Evolutionary conservation across 2,888 invertebrate genomes (phyloP), one percentile per base, ranked within the genome.

Genomic region (Harmothoe impar): DNA sequence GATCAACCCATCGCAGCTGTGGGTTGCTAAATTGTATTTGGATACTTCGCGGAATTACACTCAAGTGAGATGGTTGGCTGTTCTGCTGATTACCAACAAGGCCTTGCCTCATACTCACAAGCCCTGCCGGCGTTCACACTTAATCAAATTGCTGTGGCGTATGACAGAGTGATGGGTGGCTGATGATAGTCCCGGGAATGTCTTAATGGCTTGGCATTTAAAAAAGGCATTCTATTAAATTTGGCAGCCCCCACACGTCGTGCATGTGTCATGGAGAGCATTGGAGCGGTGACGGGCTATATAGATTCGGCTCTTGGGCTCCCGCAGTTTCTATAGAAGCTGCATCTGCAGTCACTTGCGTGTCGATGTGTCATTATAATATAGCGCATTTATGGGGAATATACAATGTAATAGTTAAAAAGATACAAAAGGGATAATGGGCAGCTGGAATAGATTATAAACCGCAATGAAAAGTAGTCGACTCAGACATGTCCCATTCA

Each of bases 21-120:
- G 35, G 77, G 77, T 23, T 17, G n/a, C 84, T 43, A 86, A 86
- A 54, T 52, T 86, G 86, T 86, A 86, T 86, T 86, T 86, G 86
- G 86, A 52, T 86, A 54, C 86, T 86, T 86, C 20, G 23, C 25
- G 54, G 25, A 52, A 86, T 54, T 86, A 86, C 86, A 86, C 86
- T 54, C 86, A 86, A 52, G 86, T 54, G 86, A 54, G 86, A 15
- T 33, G 35, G 84, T 5, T 84, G 15, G 1, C 33, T 43, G 35
- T 51, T 33, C 84, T 33, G 43, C 25, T 43, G 84, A 52, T 77
- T 31, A 77, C 17, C 33, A 43, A 35, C 77, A 31, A 29, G 43
- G 23, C 81, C 81, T 43, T 81, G 23, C 35, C 35, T 43, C 81
- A 33, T 15, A 33, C 43, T 81, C 81, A 33, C 33, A 29, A n/a